Evolutionary conservation across 1,140 invertebrate genomes (phyloP).

Genomic region (Ptiloglossa arizonensis): DNA sequence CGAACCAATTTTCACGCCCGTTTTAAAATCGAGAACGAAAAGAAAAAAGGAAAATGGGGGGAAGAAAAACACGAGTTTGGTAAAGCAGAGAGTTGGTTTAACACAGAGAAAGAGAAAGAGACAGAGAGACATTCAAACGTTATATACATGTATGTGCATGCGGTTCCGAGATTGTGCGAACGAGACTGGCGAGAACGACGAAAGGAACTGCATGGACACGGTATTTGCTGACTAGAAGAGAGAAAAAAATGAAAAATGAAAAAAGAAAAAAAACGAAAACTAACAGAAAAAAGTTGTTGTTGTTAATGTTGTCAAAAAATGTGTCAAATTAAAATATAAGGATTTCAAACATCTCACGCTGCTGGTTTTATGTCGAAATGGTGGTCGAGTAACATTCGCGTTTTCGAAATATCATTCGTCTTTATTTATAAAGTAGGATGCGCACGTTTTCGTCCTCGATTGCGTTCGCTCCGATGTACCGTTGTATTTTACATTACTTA

Average conservation of each 20-base stretch:
- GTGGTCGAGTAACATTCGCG: not conserved
- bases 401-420: constrained; percentile 14
- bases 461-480: constrained; percentile 44
- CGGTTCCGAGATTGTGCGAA: constrained; percentile 11
- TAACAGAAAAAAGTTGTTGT: constrained; percentile 74
- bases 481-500: constrained; percentile 76
- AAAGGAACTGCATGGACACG: constrained; percentile 45
- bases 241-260: constrained; percentile 43
- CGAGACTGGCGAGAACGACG: constrained; percentile 43
- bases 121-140: constrained; percentile 2
- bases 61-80: not conserved
- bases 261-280: constrained; percentile 55
- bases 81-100: not conserved
- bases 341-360: constrained; percentile 73
- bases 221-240: constrained; percentile 39
- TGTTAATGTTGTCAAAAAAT: constrained; percentile 78
- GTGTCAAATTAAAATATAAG: constrained; percentile 80
- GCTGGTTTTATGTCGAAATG: not conserved
- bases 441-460: constrained; percentile 32
- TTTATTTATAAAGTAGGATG: constrained; percentile 63
- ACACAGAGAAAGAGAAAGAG: not conserved
- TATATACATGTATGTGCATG: constrained; percentile 16
- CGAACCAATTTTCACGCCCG: not conserved
- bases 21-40: not conserved
- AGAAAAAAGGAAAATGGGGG: too few relatives aligned